Conservation (phyloP, 1,140 invertebrate species). For the Melanaphis sacchari region DNA sequence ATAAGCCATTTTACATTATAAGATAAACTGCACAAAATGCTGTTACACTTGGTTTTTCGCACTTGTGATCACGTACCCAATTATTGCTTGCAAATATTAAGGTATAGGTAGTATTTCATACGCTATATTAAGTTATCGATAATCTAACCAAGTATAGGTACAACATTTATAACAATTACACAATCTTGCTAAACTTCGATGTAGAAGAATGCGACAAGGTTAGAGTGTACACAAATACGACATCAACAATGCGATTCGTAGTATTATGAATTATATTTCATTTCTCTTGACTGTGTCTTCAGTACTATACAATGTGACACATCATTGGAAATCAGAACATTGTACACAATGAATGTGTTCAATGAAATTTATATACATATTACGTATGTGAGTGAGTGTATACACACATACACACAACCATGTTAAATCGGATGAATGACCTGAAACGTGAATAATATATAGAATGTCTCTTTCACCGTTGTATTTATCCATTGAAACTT, state of each 20-base stretch:
- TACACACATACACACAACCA: not conserved
- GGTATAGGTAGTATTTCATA: not conserved
- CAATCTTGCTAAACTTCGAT: slow-evolving; percentile 22
- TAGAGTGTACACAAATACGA: not conserved
- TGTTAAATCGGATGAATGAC: slow-evolving; percentile 55
- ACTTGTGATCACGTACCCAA: not conserved
- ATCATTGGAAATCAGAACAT: slow-evolving; percentile 34
- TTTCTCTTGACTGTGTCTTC: not conserved
- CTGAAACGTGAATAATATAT: slow-evolving; percentile 41
- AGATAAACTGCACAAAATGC: not conserved
- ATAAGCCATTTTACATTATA: not conserved
- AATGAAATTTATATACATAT: slow-evolving; percentile 34
- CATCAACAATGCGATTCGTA: slow-evolving; percentile 12
- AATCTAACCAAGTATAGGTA: not conserved
- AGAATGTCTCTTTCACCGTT: slow-evolving; percentile 53
- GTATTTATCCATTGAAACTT: slow-evolving; percentile 53
- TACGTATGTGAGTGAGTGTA: not conserved
- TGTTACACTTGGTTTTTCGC: not conserved
- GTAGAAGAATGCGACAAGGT: slow-evolving; percentile 29
- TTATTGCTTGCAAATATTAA: not conserved
- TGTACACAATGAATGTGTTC: not conserved
- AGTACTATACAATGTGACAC: slow-evolving; percentile 23
- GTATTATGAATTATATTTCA: slow-evolving; percentile 30
- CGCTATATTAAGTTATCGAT: not conserved
- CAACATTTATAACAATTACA: slow-evolving; percentile 2